phyloP scores from a whole-genome alignment of 2,113 vertebrate genomes.

The Charina bottae region DNA sequence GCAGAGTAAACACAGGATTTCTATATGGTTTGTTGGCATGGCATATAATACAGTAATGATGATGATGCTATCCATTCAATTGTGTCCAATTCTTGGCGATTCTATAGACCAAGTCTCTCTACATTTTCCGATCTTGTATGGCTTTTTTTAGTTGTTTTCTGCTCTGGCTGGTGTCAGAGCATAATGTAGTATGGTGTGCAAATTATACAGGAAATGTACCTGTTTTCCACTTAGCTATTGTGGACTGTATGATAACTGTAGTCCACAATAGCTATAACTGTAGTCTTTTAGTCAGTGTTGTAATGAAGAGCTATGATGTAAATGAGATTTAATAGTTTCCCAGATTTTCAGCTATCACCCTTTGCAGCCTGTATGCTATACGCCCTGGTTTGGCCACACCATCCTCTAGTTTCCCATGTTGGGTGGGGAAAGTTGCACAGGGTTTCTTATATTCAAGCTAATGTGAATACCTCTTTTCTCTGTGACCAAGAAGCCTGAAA shows the following conservation, averaged over 20 bases:
- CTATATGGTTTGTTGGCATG: neutral
- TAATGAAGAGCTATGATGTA: neutral
- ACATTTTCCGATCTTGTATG: too few relatives aligned
- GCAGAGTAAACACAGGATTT: neutral
- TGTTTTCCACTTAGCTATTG: too few relatives aligned
- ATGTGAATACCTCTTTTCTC: neutral
- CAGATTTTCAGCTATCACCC: neutral
- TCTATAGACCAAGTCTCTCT: too few relatives aligned
- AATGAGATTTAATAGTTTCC: neutral
- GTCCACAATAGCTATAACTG: neutral
- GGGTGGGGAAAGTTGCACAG: neutral
- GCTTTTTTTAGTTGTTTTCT: too few relatives aligned
- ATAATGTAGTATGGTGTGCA: too few relatives aligned
- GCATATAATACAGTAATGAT: too few relatives aligned
- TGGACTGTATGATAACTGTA: neutral
- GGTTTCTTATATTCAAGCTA: neutral
- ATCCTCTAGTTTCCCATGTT: neutral
- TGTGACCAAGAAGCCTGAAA: neutral
- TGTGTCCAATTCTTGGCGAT: too few relatives aligned
- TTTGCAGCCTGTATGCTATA: neutral
- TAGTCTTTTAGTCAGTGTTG: neutral
- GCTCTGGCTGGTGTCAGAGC: too few relatives aligned
- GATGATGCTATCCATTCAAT: too few relatives aligned
- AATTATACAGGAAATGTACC: too few relatives aligned
- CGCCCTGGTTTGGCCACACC: neutral